Conservation (phyloP, 2,888 invertebrate species). For the Luperina testacea region DNA sequence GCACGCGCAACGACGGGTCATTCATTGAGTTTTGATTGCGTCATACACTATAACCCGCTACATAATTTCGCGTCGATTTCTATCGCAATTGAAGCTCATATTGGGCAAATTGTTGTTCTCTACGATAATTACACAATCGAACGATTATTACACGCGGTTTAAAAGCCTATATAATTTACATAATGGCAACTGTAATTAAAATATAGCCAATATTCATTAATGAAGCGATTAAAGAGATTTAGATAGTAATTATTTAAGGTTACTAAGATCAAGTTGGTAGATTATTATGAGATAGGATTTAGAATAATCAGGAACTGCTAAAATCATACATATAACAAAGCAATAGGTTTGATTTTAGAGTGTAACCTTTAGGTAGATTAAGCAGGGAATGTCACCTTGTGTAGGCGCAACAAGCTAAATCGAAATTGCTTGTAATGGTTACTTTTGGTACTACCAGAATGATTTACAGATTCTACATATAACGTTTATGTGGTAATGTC, state of each 20-base stretch:
- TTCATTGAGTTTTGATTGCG: not conserved
- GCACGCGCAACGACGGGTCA: no score
- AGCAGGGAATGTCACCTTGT: conserved; percentile 4
- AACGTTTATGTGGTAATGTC: conserved; percentile 4
- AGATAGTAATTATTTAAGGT: not conserved
- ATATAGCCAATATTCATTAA: conserved; percentile 41
- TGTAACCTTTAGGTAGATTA: not conserved
- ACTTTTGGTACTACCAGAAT: not conserved
- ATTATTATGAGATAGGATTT: not conserved
- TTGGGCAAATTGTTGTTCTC: conserved; percentile 15
- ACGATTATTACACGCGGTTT: conserved; percentile 20
- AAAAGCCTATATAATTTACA: conserved; percentile 35
- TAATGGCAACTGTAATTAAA: conserved; percentile 27
- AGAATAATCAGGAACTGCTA: not conserved
- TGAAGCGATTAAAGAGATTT: conserved; percentile 18
- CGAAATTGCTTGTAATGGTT: not conserved
- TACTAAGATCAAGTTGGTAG: conserved; percentile 12
- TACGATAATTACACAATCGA: conserved; percentile 17
- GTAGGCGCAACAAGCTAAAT: conserved; percentile 8
- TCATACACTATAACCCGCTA: not conserved
- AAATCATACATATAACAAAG: not conserved
- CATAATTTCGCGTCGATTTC: not conserved
- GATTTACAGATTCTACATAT: not conserved
- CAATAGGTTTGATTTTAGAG: not conserved
- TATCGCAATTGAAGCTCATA: not conserved